These are phyloP conservation scores for Diprion similis DNA, from an alignment of 1,140 invertebrate genomes.

Conservation along the genomic window DNA sequence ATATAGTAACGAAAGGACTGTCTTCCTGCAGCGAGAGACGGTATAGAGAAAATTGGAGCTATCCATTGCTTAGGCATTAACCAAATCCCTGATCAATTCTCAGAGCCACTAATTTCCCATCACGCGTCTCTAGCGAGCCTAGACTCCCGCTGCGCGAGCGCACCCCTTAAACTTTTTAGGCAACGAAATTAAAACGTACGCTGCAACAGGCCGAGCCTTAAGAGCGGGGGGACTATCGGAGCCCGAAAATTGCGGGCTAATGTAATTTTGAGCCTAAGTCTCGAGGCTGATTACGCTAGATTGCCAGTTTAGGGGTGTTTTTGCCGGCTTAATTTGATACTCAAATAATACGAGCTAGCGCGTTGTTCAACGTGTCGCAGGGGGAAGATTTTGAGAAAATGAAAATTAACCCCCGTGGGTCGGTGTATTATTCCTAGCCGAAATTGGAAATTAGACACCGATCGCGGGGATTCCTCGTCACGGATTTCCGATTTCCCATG, in stretches of 20 bases:
- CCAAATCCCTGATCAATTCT: conserved; percentile 47
- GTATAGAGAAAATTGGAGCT: not conserved
- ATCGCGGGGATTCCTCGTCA: not conserved
- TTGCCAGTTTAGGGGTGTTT: conserved; percentile 49
- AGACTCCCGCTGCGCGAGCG: conserved; percentile 35
- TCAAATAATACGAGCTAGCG: conserved; percentile 36
- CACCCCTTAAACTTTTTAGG: conserved; percentile 45
- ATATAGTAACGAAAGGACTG: too few relatives aligned
- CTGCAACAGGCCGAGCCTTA: conserved; percentile 32
- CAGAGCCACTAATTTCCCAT: conserved; percentile 52
- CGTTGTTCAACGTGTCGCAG: conserved; percentile 32
- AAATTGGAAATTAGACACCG: not conserved
- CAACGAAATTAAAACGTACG: conserved; percentile 51
- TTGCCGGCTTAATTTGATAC: conserved; percentile 48
- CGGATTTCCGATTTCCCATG: too few relatives aligned
- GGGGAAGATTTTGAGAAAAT: conserved; percentile 42
- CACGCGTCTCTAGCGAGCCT: conserved; percentile 22
- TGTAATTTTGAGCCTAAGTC: conserved; percentile 48
- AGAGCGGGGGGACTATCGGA: conserved; percentile 31
- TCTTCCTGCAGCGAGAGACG: too few relatives aligned
- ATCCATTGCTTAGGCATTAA: conserved; percentile 12
- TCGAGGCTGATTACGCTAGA: conserved; percentile 51
- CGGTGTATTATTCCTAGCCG: conserved; percentile 25
- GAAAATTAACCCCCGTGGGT: conserved; percentile 37
- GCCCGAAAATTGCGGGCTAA: conserved; percentile 53